Conservation (phyloP, 2,888 invertebrate genomes). For the Geotrupes spiniger region DNA sequence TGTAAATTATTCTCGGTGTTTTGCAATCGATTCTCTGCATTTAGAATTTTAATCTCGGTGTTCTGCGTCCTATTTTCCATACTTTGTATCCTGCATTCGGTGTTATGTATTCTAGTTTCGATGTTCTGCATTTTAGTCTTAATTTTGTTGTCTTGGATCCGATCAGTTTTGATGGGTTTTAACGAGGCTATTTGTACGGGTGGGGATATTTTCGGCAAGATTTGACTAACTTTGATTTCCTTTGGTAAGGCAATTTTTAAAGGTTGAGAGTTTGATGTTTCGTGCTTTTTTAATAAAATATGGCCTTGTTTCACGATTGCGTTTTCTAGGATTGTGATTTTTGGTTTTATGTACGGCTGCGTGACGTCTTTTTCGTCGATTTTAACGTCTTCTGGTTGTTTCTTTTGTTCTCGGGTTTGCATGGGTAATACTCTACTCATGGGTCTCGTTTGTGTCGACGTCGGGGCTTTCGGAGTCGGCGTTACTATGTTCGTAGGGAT, state of each 20-base stretch:
- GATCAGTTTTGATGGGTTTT: slow-evolving; percentile 42
- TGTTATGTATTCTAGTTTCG: not conserved
- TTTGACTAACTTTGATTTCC: slow-evolving; percentile 14
- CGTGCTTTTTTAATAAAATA: slow-evolving; percentile 22
- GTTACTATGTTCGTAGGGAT: slow-evolving; percentile 72
- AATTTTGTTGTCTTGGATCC: not conserved
- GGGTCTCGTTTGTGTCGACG: slow-evolving; percentile 55
- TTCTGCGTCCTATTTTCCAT: not conserved
- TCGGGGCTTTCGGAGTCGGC: slow-evolving; percentile 57
- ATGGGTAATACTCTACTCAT: slow-evolving; percentile 78
- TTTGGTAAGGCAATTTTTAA: slow-evolving; percentile 16
- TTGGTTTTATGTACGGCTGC: slow-evolving; percentile 10
- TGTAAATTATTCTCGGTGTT: slow-evolving; percentile 14
- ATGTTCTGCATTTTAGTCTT: slow-evolving; percentile 1
- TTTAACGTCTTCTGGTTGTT: slow-evolving; percentile 42
- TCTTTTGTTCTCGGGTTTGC: slow-evolving; percentile 61
- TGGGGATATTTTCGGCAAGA: slow-evolving; percentile 5
- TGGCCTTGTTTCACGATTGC: slow-evolving; percentile 15
- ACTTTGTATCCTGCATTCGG: no score
- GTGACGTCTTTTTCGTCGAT: slow-evolving; percentile 13
- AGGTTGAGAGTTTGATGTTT: slow-evolving; percentile 15
- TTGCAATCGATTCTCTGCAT: not conserved
- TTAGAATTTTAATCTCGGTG: not conserved
- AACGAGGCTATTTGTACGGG: slow-evolving; percentile 48
- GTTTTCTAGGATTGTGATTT: slow-evolving; percentile 31